Evolutionary conservation across 1,140 invertebrate species (phyloP).

Genomic region (Drosophila novamexicana): DNA sequence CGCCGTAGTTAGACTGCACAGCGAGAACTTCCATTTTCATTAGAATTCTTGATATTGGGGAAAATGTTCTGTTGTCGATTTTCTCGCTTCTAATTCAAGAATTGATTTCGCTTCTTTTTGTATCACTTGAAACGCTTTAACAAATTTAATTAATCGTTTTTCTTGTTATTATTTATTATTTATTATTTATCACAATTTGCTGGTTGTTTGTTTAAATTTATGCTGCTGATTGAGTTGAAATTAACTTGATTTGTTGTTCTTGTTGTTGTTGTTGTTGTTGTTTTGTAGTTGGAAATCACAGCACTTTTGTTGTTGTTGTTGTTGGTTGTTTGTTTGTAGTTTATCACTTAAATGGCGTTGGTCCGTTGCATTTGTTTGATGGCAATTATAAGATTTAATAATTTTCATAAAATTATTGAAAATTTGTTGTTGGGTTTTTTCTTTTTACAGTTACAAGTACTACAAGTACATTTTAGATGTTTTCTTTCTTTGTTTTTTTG

Average conservation of each 20-base stretch:
- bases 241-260: conserved; percentile 53
- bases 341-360: conserved; percentile 84
- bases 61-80: conserved; percentile 47
- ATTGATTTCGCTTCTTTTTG: conserved; percentile 48
- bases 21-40: conserved; percentile 84
- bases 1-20: conserved; percentile 72
- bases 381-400: conserved; percentile 66
- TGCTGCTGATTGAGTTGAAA: conserved; percentile 44
- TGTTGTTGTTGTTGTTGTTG: conserved; percentile 66
- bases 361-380: conserved; percentile 84
- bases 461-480: conserved; percentile 48
- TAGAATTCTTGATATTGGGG: conserved; percentile 46
- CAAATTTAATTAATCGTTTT: conserved; percentile 61
- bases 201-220: conserved; percentile 44
- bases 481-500: conserved; percentile 25
- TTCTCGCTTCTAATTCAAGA: conserved; percentile 32
- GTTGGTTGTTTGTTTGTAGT: conserved; percentile 63
- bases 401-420: conserved; percentile 60
- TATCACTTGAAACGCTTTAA: conserved; percentile 65
- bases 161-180: conserved; percentile 42
- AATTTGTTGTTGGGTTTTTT: conserved; percentile 24
- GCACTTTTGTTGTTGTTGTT: conserved; percentile 76
- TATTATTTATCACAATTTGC: conserved; percentile 78
- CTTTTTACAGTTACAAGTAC: conserved; percentile 43
- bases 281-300: conserved; percentile 83